A percentile compares a stretch with the other conserved stretches of the same genome.
These are phyloP conservation scores for Apodemia zela DNA, from an alignment of 2,888 invertebrate species.

Conservation along the genomic window DNA sequence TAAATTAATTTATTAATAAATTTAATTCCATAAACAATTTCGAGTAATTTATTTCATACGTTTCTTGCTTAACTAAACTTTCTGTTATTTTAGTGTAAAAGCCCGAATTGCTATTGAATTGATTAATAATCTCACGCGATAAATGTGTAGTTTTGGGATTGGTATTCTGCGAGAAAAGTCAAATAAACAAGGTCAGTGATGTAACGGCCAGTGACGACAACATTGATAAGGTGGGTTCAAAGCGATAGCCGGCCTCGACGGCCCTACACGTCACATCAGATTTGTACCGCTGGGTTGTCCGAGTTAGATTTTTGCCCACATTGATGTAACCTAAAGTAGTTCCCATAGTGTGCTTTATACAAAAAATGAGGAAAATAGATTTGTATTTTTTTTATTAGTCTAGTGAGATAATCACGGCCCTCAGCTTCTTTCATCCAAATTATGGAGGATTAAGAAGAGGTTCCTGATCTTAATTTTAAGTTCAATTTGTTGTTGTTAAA, in stretches of 20 bases:
- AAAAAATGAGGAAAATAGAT: no score
- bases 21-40: neutral
- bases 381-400: no score
- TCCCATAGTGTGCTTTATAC: no score
- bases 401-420: no score
- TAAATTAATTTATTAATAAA: no score
- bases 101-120: neutral
- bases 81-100: neutral
- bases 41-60: neutral
- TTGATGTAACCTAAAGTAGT: no score
- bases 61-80: neutral
- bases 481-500: no score
- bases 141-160: conserved; percentile 23
- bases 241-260: conserved; percentile 40
- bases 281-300: neutral
- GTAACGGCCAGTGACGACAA: conserved; percentile 60
- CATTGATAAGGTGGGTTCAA: conserved; percentile 56
- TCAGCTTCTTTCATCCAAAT: no score
- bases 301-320: no score
- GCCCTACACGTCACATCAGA: conserved; percentile 40
- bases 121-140: conserved; percentile 4
- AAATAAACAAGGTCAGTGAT: conserved; percentile 74
- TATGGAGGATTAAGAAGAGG: no score
- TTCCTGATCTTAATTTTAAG: no score
- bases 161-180: conserved; percentile 45